A percentile compares a stretch with the other conserved stretches of the same genome.
Evolutionary conservation across 2,113 vertebrate genomes (phyloP).

Genomic region (Barbus barbus): DNA sequence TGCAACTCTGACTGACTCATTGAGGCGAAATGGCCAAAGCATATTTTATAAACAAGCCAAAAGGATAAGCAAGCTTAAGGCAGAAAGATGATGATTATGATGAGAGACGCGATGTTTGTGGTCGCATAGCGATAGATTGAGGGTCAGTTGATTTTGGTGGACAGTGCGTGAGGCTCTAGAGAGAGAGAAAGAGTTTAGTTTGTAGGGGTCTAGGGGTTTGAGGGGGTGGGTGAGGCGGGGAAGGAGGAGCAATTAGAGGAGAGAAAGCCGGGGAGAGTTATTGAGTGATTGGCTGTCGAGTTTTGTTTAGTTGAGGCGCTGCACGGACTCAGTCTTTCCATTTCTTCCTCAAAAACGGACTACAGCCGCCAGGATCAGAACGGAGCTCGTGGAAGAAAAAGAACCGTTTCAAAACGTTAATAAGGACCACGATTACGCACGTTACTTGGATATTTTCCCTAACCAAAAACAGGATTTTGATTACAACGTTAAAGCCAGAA

Average conservation of each 20-base stretch:
- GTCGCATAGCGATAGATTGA: background rate
- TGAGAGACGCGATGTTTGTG: constrained; percentile 36
- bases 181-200: background rate
- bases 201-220: constrained; percentile 61
- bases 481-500: background rate
- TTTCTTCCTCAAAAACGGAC: constrained; percentile 64
- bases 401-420: background rate
- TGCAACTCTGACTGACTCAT: constrained; percentile 8
- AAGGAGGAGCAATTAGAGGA: constrained; percentile 55
- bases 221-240: constrained; percentile 61
- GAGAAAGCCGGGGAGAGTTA: constrained; percentile 62
- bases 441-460: background rate
- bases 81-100: constrained; percentile 7
- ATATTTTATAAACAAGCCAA: background rate
- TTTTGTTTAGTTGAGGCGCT: constrained; percentile 70
- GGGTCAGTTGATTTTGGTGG: constrained; percentile 2
- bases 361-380: constrained; percentile 12
- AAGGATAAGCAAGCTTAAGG: background rate
- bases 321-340: constrained; percentile 63
- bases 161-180: background rate
- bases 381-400: background rate
- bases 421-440: background rate
- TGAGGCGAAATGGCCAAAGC: background rate
- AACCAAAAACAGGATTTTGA: background rate
- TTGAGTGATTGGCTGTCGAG: constrained; percentile 71